Evolutionary conservation across 2,797 vertebrate species (phyloP).

Genomic region (Eospalax fontanierii): DNA sequence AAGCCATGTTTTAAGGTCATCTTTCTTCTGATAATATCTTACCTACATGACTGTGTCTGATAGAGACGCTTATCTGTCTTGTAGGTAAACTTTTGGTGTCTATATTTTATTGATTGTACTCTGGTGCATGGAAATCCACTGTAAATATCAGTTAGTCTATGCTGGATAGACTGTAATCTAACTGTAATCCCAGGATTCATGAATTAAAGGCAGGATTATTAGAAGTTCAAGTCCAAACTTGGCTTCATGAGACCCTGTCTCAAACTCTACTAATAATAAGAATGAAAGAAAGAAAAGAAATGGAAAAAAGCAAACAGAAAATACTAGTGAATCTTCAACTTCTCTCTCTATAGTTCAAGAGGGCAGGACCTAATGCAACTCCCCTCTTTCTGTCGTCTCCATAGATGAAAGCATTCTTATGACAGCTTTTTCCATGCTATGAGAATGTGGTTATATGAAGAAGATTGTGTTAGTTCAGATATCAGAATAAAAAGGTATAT

Average conservation of each 20-base stretch:
- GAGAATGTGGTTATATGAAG: background rate
- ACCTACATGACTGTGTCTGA: background rate
- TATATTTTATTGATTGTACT: background rate
- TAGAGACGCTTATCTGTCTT: background rate
- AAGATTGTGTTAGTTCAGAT: background rate
- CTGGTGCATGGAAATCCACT: background rate
- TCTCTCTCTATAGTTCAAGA: background rate
- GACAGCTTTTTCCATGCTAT: background rate
- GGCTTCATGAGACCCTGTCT: background rate
- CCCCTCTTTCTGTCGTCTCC: background rate
- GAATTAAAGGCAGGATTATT: background rate
- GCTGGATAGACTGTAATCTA: background rate
- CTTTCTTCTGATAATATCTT: background rate
- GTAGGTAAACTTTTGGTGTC: conserved; percentile 19
- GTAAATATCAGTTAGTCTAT: background rate
- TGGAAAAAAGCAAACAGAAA: background rate
- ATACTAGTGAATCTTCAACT: background rate
- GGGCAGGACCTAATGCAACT: background rate
- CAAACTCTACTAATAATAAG: background rate
- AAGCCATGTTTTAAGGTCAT: background rate
- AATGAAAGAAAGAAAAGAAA: background rate
- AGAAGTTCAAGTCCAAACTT: background rate
- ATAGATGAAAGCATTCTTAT: background rate
- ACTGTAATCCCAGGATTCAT: background rate
- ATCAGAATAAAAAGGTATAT: background rate